Base-by-base conservation (phyloP, 1,140 invertebrate genomes). In the Pollicipes pollicipes region DNA sequence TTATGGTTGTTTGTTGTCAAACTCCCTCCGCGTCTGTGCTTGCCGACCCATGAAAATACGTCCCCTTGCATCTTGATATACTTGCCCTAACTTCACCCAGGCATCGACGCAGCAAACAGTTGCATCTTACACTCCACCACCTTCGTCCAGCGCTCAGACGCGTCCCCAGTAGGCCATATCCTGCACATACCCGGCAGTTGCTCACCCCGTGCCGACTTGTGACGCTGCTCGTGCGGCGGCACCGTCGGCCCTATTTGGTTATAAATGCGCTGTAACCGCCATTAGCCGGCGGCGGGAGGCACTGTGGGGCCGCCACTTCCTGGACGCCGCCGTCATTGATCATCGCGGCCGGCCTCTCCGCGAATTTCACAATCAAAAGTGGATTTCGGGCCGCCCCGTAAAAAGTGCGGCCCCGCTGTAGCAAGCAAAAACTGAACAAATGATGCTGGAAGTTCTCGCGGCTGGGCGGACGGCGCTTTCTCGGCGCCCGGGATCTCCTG, bases 351-450 rank as follows among this genome's bases (percentile, higher is more conserved):
- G 6, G 6, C 8, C 13, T 10, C 45, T 10, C 6, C 21, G 45
- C 45, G 45, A 58, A 58, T 58, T 58, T 58, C 45, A 58, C 45
- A 58, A 58, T 58, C 45, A 58, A 58, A 58, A 58, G 45, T 58
- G 45, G 45, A 58, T 58, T 58, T 58, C 45, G 45, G 2, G 13
- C 21, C 2, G 6, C 45, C n/a, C n/a, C 13, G 45, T 58, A 58
- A 58, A 58, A 58, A 58, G 13, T 10, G 10, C 45, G 45, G 24
- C 45, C 24, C 21, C 13, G 45, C 45, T 58, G 45, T 58, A 21
- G 45, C 45, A 21, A 3, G 21, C 45, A 58, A 58, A 58, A 58
- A 58, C 45, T 21, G 45, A 58, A 58, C 45, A 58, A 58, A 58
- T 58, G 45, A 58, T 58, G 45, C 13, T 24, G 10, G 45, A 24